Evolutionary conservation across 2,797 vertebrate genomes (phyloP).

Genomic region (Micromesistius poutassou): DNA sequence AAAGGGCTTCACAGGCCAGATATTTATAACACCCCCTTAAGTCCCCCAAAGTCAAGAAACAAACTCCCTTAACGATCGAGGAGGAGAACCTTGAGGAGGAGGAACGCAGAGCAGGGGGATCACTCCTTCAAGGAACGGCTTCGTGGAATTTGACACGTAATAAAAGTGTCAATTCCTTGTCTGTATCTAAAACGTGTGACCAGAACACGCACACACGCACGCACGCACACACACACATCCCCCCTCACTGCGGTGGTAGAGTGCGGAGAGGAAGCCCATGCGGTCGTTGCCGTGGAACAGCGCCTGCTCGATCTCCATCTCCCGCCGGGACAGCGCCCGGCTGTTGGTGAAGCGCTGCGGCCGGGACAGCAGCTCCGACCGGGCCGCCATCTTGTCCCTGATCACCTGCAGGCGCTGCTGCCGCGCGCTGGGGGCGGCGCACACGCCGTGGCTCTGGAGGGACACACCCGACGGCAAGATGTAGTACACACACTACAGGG

Average conservation of each 20-base stretch:
- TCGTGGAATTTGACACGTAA: too few relatives aligned
- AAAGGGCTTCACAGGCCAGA: too few relatives aligned
- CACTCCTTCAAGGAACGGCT: too few relatives aligned
- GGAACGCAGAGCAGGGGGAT: too few relatives aligned
- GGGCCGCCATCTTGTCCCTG: slow-evolving; percentile 81
- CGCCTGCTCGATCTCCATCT: slow-evolving; percentile 93
- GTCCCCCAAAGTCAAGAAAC: slow-evolving; percentile 3
- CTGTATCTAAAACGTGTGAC: too few relatives aligned
- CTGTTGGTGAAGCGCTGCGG: slow-evolving; percentile 89
- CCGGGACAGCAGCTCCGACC: slow-evolving; percentile 78
- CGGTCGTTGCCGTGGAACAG: slow-evolving; percentile 88
- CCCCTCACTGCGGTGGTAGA: slow-evolving; percentile 85
- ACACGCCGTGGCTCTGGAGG: slow-evolving; percentile 74
- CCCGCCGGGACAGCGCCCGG: slow-evolving; percentile 82
- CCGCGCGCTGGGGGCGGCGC: slow-evolving; percentile 78
- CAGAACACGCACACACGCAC: too few relatives aligned
- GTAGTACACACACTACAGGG: too few relatives aligned
- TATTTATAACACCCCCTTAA: too few relatives aligned
- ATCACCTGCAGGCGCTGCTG: slow-evolving; percentile 82
- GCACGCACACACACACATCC: too few relatives aligned
- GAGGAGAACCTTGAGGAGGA: too few relatives aligned
- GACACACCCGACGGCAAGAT: not conserved
- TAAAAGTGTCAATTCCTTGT: too few relatives aligned
- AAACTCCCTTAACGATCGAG: too few relatives aligned
- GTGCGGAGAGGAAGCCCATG: slow-evolving; percentile 81